Percentiles rank a stretch among this genome's conserved stretches.
Evolutionary conservation across 1,140 invertebrate species (phyloP).

Genomic region (Atopsyche davidsoni): DNA sequence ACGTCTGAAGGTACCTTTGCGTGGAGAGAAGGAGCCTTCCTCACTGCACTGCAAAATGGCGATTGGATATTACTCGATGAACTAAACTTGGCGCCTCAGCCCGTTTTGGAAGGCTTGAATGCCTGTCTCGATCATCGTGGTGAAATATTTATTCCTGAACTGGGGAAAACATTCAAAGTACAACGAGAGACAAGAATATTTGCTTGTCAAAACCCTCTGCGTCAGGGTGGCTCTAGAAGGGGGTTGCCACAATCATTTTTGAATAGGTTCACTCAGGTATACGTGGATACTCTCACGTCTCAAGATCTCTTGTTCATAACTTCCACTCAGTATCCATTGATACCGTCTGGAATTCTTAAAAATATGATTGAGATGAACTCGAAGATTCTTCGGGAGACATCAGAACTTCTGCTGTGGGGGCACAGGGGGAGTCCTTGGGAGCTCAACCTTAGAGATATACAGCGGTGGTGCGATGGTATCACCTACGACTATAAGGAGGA

Average conservation of each 20-base stretch:
- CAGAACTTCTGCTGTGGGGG: constrained; percentile 60
- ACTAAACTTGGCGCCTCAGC: constrained; percentile 96
- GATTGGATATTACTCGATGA: constrained; percentile 99
- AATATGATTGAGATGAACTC: constrained; percentile 81
- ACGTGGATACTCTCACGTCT: constrained; percentile 71
- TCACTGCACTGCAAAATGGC: constrained; percentile 85
- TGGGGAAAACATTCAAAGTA: constrained; percentile 81
- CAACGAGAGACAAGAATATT: constrained; percentile 80
- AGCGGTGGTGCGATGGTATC: constrained; percentile 81
- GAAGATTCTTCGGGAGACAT: constrained; percentile 57
- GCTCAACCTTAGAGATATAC: constrained; percentile 93
- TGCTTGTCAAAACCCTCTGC: constrained; percentile 97
- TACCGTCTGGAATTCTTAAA: constrained; percentile 52
- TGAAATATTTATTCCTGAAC: constrained; percentile 93
- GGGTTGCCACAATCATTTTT: constrained; percentile 95
- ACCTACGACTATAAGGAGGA: constrained; percentile 34
- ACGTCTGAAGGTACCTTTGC: constrained; percentile 90
- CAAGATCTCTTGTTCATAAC: constrained; percentile 68
- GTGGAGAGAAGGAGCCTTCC: constrained; percentile 94
- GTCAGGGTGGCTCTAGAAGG: constrained; percentile 90
- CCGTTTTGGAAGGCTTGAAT: constrained; percentile 96
- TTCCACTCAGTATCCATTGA: constrained; percentile 48
- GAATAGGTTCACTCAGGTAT: constrained; percentile 97
- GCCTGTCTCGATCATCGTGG: constrained; percentile 97
- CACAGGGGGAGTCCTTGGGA: constrained; percentile 86